phyloP scores from a whole-genome alignment of 2,888 invertebrate species.

The Pasiphila rectangulata region DNA sequence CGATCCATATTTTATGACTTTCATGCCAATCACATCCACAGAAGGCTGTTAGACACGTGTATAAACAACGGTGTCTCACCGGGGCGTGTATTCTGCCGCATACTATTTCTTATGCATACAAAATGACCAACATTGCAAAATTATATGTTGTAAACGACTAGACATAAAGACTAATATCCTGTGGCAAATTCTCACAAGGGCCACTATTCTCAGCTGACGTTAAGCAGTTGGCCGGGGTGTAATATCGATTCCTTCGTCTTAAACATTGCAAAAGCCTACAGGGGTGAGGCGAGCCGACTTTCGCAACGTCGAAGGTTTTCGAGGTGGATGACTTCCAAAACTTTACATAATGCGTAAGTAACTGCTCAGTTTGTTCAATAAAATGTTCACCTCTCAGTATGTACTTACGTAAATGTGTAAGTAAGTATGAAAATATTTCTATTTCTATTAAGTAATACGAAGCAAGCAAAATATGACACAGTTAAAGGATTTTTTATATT shows the following conservation, averaged over 20 bases:
- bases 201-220: conserved; percentile 33
- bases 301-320: conserved; percentile 6
- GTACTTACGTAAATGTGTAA: no score
- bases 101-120: conserved; percentile 9
- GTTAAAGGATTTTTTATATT: no score
- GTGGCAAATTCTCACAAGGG: conserved; percentile 16
- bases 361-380: no score
- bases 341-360: not conserved
- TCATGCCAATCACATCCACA: conserved; percentile 17
- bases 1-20: conserved; percentile 26
- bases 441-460: no score
- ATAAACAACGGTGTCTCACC: conserved; percentile 18
- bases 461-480: no score
- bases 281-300: conserved; percentile 14
- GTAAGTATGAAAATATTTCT: no score
- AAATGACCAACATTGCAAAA: not conserved
- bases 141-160: not conserved
- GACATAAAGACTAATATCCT: conserved; percentile 11
- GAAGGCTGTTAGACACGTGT: conserved; percentile 23
- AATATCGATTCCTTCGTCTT: conserved; percentile 25
- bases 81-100: conserved; percentile 15
- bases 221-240: conserved; percentile 16
- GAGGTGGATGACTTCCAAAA: conserved; percentile 17
- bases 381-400: no score
- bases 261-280: conserved; percentile 10